These are phyloP conservation scores for Balanococcus diminutus DNA, from an alignment of 2,888 invertebrate genomes.

Conservation along the genomic window DNA sequence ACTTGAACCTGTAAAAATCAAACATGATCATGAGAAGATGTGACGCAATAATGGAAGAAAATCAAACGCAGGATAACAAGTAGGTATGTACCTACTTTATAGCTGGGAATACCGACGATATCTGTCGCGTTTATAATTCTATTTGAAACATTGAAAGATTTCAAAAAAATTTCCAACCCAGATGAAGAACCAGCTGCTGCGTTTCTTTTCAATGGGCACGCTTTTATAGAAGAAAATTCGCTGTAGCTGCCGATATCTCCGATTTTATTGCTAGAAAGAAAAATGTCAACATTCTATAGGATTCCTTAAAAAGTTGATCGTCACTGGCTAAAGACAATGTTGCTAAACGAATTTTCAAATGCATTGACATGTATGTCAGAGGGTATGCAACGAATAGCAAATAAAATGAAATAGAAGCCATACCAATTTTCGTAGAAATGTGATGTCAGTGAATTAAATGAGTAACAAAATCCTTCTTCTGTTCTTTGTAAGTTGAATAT, in stretches of 20 bases:
- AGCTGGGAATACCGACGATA: constrained; percentile 57
- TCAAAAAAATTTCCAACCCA: constrained; percentile 58
- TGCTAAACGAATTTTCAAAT: no score
- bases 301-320: not conserved
- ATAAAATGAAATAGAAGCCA: not conserved
- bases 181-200: constrained; percentile 58
- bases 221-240: constrained; percentile 11
- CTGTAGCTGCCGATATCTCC: constrained; percentile 45
- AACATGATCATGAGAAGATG: no score
- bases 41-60: no score
- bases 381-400: not conserved
- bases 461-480: constrained; percentile 60
- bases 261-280: constrained; percentile 17
- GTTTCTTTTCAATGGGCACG: constrained; percentile 57
- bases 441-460: constrained; percentile 59
- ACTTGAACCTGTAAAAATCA: constrained; percentile 59
- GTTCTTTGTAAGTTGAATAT: constrained; percentile 59
- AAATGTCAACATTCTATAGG: not conserved
- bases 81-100: constrained; percentile 56
- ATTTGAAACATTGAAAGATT: constrained; percentile 56
- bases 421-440: constrained; percentile 57
- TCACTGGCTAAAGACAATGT: no score
- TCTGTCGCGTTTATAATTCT: constrained; percentile 56
- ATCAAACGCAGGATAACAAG: no score
- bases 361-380: not conserved